Evolutionary conservation across 2,113 vertebrate species (phyloP).

Genomic region (Beaufortia kweichowensis): DNA sequence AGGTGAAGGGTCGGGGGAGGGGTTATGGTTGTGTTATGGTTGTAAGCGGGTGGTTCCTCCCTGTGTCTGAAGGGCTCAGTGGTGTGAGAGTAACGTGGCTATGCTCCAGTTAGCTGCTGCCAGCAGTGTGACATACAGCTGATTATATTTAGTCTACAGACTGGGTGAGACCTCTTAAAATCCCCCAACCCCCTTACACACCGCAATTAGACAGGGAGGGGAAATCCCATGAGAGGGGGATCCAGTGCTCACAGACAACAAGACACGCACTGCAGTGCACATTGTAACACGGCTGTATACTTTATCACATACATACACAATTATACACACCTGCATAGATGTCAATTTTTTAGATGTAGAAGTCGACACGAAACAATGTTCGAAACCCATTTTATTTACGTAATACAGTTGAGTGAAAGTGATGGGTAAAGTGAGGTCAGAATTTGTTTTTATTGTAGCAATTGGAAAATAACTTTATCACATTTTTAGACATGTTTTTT

Average conservation of each 20-base stretch:
- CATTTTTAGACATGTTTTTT: too few relatives aligned
- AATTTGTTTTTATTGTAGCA: too few relatives aligned
- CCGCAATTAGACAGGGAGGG: constrained; percentile 32
- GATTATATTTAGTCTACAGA: constrained; percentile 37
- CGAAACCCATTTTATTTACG: background rate
- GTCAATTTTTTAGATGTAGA: too few relatives aligned
- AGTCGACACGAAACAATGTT: background rate
- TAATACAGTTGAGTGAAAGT: too few relatives aligned
- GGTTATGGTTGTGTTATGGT: constrained; percentile 11
- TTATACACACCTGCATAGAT: background rate
- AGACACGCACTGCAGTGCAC: background rate
- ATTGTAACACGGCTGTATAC: background rate
- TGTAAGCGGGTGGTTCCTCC: constrained; percentile 26
- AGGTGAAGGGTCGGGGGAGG: constrained; percentile 1
- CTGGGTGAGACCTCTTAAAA: constrained; percentile 22
- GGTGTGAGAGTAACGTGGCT: constrained; percentile 67
- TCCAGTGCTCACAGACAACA: constrained; percentile 12
- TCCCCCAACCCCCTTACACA: background rate
- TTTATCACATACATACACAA: background rate
- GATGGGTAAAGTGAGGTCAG: too few relatives aligned
- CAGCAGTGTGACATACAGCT: constrained; percentile 7
- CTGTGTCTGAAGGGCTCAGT: constrained; percentile 56
- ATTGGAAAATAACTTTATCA: too few relatives aligned
- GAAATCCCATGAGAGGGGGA: constrained; percentile 40
- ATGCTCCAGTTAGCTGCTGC: constrained; percentile 64